phyloP scores from a whole-genome alignment of 2,113 vertebrate species.

The Colaptes auratus region DNA sequence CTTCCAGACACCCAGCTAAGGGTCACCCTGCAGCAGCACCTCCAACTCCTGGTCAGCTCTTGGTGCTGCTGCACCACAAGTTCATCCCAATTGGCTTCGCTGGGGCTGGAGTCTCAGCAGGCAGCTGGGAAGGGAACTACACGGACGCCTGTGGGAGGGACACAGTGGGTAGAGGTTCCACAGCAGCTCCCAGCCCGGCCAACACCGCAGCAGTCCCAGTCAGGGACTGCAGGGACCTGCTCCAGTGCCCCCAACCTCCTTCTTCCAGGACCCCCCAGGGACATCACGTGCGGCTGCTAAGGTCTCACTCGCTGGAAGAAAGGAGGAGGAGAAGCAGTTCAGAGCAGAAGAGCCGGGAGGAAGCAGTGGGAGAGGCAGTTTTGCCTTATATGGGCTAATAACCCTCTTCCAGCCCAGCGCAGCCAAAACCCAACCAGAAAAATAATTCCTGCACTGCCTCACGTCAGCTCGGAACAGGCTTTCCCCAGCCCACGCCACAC shows the following conservation, averaged over 20 bases:
- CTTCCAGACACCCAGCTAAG: neutral
- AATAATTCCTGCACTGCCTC: neutral
- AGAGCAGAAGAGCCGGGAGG: neutral
- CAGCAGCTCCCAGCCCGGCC: neutral
- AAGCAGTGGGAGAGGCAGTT: neutral
- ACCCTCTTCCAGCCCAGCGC: slow-evolving; percentile 38
- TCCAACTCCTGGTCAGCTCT: neutral
- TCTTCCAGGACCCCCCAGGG: neutral
- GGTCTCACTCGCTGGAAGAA: neutral
- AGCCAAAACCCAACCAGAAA: slow-evolving; percentile 54
- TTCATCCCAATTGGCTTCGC: neutral
- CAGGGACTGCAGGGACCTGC: neutral
- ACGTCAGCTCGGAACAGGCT: neutral
- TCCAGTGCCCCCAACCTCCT: neutral
- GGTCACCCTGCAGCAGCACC: neutral
- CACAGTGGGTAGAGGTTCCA: neutral
- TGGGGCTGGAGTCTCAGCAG: neutral
- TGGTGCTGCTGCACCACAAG: neutral
- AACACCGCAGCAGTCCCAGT: rapidly evolving
- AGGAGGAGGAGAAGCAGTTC: neutral
- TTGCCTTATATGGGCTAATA: slow-evolving; percentile 75
- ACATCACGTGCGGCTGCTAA: neutral
- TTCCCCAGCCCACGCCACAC: neutral
- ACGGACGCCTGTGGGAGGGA: rapidly evolving
- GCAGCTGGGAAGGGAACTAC: neutral